These are phyloP conservation scores for Masticophis lateralis DNA, from an alignment of 2,797 vertebrate species.

Conservation along the genomic window DNA sequence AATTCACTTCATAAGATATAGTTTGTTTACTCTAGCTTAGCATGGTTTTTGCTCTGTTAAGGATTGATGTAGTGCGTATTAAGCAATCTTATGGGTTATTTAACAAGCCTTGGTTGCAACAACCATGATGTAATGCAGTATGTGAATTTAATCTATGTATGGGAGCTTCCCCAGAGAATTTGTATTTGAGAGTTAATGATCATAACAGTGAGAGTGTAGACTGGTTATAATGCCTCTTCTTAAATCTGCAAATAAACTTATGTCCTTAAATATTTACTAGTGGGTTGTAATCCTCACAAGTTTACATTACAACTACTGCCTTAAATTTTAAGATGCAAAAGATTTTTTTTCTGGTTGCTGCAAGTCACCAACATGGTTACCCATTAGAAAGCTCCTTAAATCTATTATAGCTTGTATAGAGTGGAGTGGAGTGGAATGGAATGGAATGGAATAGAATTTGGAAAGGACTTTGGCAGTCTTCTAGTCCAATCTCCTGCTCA, in stretches of 20 bases:
- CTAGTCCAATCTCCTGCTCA: not conserved
- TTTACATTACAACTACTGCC: not conserved
- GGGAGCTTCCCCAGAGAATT: not conserved
- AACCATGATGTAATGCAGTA: not conserved
- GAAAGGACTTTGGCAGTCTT: not conserved
- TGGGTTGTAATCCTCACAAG: not conserved
- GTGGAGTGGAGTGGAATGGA: not conserved
- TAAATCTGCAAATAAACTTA: not conserved
- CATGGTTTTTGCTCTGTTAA: not conserved
- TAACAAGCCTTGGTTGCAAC: not conserved
- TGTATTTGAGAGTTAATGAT: not conserved
- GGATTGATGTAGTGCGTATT: not conserved
- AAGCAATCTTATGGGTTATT: not conserved
- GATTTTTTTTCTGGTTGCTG: not conserved
- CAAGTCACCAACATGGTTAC: not conserved
- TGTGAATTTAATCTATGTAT: not conserved
- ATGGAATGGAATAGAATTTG: not conserved
- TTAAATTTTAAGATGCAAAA: not conserved
- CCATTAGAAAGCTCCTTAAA: not conserved
- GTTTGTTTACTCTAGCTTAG: not conserved
- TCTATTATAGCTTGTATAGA: not conserved
- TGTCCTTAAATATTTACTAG: not conserved
- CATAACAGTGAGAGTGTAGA: not conserved
- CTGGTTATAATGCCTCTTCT: not conserved
- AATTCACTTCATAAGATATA: not conserved